Evolutionary conservation across 2,113 vertebrate genomes (phyloP).

Genomic region (Acanthisitta chloris): DNA sequence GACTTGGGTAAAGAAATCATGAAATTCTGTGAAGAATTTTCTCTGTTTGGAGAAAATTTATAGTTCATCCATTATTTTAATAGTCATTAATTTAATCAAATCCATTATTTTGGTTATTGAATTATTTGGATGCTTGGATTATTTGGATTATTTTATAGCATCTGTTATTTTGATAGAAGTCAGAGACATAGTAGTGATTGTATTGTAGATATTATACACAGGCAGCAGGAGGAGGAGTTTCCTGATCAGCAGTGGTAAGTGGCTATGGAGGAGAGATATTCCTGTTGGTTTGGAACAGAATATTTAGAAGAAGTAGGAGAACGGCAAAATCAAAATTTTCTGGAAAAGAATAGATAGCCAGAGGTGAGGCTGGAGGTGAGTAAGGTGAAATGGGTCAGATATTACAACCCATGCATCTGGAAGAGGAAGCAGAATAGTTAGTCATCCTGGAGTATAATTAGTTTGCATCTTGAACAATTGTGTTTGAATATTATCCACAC

Average conservation of each 20-base stretch:
- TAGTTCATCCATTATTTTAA: background rate
- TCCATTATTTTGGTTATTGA: no score
- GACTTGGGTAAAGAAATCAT: background rate
- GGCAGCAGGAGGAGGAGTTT: background rate
- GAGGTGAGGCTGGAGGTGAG: background rate
- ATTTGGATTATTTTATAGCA: no score
- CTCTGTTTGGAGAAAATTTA: background rate
- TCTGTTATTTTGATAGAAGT: no score
- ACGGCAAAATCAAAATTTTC: background rate
- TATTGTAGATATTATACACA: background rate
- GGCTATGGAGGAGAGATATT: background rate
- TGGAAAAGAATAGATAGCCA: background rate
- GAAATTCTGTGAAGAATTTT: background rate
- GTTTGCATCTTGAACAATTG: background rate
- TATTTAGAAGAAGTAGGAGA: background rate
- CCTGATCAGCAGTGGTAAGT: background rate
- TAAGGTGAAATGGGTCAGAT: background rate
- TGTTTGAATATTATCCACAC: background rate
- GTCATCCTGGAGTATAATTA: background rate
- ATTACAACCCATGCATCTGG: fast-evolving
- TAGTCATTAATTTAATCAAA: no score
- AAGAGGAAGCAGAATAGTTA: background rate
- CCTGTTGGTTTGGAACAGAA: background rate
- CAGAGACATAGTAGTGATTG: background rate
- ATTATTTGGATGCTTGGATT: no score